A percentile compares a stretch with the other conserved stretches of the same genome.
phyloP scores from a whole-genome alignment of 2,113 vertebrate species.

The Cochlearius cochlearius region DNA sequence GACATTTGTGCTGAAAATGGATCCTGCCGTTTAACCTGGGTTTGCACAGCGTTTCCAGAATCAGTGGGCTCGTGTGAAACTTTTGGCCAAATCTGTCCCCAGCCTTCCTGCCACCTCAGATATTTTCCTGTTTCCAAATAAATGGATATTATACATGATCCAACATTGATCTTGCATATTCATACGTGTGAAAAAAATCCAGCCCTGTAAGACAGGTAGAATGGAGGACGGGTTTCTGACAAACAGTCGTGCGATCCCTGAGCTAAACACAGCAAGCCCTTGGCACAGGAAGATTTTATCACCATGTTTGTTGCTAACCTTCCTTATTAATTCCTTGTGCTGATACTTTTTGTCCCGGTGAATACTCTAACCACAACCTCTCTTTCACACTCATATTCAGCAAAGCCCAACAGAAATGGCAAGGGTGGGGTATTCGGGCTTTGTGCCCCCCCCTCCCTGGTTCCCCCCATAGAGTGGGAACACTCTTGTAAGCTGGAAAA shows the following conservation, averaged over 20 bases:
- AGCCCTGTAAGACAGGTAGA: background rate
- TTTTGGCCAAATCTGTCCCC: background rate
- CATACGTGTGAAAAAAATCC: background rate
- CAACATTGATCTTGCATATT: background rate
- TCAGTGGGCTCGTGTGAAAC: background rate
- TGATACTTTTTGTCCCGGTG: background rate
- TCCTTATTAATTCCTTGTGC: background rate
- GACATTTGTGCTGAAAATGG: background rate
- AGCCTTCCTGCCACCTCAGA: background rate
- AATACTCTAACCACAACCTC: background rate
- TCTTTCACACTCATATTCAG: background rate
- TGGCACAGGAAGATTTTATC: background rate
- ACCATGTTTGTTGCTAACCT: background rate
- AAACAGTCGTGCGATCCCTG: background rate
- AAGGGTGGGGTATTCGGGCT: background rate
- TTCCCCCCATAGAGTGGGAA: background rate
- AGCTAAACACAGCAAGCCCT: background rate
- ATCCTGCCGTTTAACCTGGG: background rate
- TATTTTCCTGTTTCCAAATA: background rate
- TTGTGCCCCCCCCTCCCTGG: background rate
- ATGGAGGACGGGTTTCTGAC: background rate
- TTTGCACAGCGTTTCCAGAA: background rate
- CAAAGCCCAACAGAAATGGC: background rate
- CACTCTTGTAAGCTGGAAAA: background rate
- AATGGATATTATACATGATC: background rate